These are phyloP conservation scores for Crocodylus rhombifer DNA, from an alignment of 2,797 vertebrate species.

Conservation along the genomic window DNA sequence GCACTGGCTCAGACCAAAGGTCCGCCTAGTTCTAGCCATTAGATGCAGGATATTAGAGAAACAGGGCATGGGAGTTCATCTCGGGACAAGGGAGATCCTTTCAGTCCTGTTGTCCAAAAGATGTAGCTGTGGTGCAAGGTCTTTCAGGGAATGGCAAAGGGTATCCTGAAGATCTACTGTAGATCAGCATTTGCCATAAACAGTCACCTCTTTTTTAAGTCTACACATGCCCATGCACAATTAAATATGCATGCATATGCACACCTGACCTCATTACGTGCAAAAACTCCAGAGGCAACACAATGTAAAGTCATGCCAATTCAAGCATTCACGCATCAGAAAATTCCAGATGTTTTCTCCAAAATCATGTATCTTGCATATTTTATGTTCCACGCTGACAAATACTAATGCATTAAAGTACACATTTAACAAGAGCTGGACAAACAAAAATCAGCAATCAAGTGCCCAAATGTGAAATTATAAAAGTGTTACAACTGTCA, in stretches of 20 bases:
- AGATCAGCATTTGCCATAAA: not conserved
- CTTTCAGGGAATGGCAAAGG: not conserved
- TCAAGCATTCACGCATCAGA: not conserved
- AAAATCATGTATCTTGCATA: accelerated
- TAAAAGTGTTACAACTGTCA: too few species aligned
- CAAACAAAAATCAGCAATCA: not conserved
- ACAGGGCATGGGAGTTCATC: not conserved
- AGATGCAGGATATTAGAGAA: too few species aligned
- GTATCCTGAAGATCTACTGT: not conserved
- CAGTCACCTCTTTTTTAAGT: too few species aligned
- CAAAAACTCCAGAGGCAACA: not conserved
- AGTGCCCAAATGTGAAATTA: too few species aligned
- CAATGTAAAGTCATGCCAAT: not conserved
- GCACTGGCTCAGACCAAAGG: too few species aligned
- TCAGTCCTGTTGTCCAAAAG: not conserved
- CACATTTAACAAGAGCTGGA: accelerated
- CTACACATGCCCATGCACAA: not conserved
- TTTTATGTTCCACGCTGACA: not conserved
- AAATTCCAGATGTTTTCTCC: accelerated
- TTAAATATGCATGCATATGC: not conserved
- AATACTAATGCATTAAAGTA: not conserved
- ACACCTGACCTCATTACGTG: not conserved
- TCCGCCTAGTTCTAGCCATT: too few species aligned
- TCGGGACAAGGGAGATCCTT: not conserved
- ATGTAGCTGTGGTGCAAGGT: not conserved